Evolutionary conservation across 2,797 vertebrate genomes (phyloP), one percentile per base, ranked within the genome.

Genomic region (Thalassophryne amazonica): DNA sequence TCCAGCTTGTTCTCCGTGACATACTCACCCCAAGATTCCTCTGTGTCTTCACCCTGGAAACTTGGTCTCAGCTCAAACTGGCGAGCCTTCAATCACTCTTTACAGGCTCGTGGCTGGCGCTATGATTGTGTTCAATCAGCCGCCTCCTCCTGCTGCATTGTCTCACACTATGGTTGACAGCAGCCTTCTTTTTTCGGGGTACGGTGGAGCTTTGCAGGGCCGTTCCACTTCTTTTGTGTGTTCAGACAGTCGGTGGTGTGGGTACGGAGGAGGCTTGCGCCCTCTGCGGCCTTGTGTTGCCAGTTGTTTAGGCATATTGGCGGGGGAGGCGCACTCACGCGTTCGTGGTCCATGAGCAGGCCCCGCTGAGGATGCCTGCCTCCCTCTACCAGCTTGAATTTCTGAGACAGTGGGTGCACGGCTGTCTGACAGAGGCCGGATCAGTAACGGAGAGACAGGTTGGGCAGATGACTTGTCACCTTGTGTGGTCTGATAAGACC

Each of bases 101-200:
- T 10, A 56, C 56, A 22, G 63, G 58, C 52, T 46, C 17, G 34
- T 27, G 58, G 62, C 72, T 52, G 75, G 53, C 67, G 58, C 78
- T 78, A 57, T 57, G 52, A 70, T 66, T 73, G 48, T 25, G 28
- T 73, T 64, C 38, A 11, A 56, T 71, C 69, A 49, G 69, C 74
- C 72, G 51, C 73, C 42, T 27, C 56, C 73, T 62, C 62, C 68
- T 28, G 64, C 74, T 59, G 75, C 62, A 38, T 51, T 1, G 69
- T 76, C 72, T 91, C 88, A 91, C 82, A 92, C 90, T 3, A 85
- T 91, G 45, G 91, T 92, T 2, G 88, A 91, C 64, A 89, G 89
- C 79, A 91, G 80, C 71, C 65, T 85, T 47, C 86, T 80, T 52
- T 85, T 90, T 73, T 88, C 87, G 1, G 88, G 85, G 57, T 89